Percentiles rank a stretch among this genome's conserved stretches.
Conservation (phyloP, 2,888 invertebrate species). For the Zonitis immaculata region DNA sequence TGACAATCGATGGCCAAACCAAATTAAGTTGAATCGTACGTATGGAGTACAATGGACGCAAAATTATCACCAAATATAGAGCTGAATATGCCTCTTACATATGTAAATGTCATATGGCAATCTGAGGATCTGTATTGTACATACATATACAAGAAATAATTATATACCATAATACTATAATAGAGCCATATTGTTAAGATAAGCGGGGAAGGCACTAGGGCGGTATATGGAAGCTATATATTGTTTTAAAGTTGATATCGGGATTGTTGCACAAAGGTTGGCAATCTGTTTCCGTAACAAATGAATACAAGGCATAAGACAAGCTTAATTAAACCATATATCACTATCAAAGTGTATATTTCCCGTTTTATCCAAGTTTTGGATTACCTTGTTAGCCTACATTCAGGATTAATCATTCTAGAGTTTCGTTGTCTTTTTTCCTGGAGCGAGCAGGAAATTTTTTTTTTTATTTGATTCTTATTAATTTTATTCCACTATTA, state of each 20-base stretch:
- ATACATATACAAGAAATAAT: slow-evolving; percentile 19
- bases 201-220: too few relatives aligned
- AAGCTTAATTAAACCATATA: slow-evolving; percentile 49
- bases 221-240: too few relatives aligned
- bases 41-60: too few relatives aligned
- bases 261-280: slow-evolving; percentile 37
- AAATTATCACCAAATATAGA: too few relatives aligned
- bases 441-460: too few relatives aligned
- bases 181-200: slow-evolving; percentile 32
- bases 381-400: slow-evolving; percentile 47
- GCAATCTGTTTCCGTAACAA: slow-evolving; percentile 49
- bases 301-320: slow-evolving; percentile 50
- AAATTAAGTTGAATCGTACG: too few relatives aligned
- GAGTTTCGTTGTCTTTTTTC: slow-evolving; percentile 45
- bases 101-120: slow-evolving; percentile 10
- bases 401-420: slow-evolving; percentile 45
- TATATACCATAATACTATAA: slow-evolving; percentile 35
- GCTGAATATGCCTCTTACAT: slow-evolving; percentile 1
- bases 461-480: too few relatives aligned
- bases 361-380: slow-evolving; percentile 41
- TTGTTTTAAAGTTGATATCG: slow-evolving; percentile 37
- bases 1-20: too few relatives aligned
- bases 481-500: too few relatives aligned
- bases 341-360: slow-evolving; percentile 45
- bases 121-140: slow-evolving; percentile 8